phyloP scores from a whole-genome alignment of 2,797 vertebrate genomes.

The Anabas testudineus region DNA sequence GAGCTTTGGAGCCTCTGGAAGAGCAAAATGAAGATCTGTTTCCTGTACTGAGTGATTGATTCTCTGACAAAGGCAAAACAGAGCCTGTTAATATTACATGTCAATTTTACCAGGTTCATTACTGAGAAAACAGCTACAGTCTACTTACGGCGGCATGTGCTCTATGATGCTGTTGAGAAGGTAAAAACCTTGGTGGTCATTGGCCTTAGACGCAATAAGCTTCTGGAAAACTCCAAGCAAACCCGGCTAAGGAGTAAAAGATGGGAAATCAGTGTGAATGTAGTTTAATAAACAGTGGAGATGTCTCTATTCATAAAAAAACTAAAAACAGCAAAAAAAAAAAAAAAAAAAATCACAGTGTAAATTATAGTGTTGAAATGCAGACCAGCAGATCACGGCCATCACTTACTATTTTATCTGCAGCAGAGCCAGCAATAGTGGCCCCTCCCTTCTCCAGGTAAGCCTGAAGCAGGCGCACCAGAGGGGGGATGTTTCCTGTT shows the following conservation, averaged over 20 bases:
- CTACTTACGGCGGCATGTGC: constrained; percentile 94
- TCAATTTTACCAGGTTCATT: constrained; percentile 4
- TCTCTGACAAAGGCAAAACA: constrained; percentile 81
- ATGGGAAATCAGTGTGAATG: background rate
- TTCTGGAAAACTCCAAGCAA: constrained; percentile 98
- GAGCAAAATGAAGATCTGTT: constrained; percentile 97
- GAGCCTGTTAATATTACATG: constrained; percentile 7
- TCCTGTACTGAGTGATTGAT: constrained; percentile 94
- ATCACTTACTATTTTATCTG: constrained; percentile 94
- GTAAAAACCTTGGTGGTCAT: constrained; percentile 99
- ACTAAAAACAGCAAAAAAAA: background rate
- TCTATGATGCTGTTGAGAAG: constrained; percentile 98
- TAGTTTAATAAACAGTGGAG: background rate
- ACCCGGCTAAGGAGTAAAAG: constrained; percentile 88
- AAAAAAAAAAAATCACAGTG: too few relatives aligned
- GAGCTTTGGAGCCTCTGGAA: constrained; percentile 99
- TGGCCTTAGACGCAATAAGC: constrained; percentile 97
- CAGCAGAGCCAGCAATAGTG: constrained; percentile 89
- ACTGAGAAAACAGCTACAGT: background rate
- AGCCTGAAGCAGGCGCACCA: constrained; percentile 96
- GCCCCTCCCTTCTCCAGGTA: constrained; percentile 92
- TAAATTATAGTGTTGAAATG: background rate
- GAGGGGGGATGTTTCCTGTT: constrained; percentile 96
- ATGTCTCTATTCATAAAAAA: too few relatives aligned
- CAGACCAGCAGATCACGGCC: background rate